Conservation (phyloP, 2,888 invertebrate species). For the Leucophora obtusa region DNA sequence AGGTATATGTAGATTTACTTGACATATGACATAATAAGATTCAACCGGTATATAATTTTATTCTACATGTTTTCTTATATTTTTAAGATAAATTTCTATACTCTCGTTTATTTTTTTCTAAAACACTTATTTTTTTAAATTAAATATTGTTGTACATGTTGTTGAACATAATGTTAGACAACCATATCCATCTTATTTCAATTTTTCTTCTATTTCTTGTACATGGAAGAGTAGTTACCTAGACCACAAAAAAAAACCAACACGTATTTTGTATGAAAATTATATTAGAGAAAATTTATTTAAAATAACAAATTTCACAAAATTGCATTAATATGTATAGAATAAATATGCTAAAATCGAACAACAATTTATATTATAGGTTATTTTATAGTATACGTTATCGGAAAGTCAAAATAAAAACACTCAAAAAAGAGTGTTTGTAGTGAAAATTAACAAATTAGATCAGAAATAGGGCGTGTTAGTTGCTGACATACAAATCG, state of each 20-base stretch:
- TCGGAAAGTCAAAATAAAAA: no score
- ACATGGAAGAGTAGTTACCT: not conserved
- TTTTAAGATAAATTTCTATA: conserved; percentile 7
- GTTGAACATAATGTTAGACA: not conserved
- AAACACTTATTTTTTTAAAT: conserved; percentile 17
- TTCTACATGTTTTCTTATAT: conserved; percentile 9
- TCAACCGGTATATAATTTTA: conserved; percentile 29
- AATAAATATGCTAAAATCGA: conserved; percentile 8
- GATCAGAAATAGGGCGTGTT: no score
- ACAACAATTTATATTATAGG: not conserved
- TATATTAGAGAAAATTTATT: conserved; percentile 22
- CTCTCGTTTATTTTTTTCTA: no score
- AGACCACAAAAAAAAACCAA: conserved; percentile 37
- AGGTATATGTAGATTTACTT: conserved; percentile 9
- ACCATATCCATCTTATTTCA: not conserved
- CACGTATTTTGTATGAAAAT: conserved; percentile 22
- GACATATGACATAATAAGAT: conserved; percentile 54
- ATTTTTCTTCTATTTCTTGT: not conserved
- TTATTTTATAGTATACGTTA: no score
- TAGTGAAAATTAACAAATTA: no score
- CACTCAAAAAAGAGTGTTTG: no score
- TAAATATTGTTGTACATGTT: conserved; percentile 6
- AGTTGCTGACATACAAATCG: no score
- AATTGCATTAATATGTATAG: conserved; percentile 28
- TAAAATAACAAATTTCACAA: conserved; percentile 38